Evolutionary conservation across 2,113 vertebrate species (phyloP).

Genomic region (Tamias sibiricus): DNA sequence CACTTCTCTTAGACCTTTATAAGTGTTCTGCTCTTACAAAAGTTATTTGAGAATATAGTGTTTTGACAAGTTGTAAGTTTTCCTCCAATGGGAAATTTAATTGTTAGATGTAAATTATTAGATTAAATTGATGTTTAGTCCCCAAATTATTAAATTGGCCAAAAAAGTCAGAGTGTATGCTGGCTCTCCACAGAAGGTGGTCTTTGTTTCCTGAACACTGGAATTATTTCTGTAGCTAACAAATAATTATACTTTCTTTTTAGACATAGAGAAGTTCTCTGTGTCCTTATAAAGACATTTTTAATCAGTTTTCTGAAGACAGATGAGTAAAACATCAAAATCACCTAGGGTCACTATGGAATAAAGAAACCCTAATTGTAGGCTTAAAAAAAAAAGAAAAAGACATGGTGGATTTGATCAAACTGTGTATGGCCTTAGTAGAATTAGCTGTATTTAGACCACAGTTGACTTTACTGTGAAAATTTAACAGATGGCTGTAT

Average conservation of each 20-base stretch:
- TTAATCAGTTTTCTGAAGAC: conserved; percentile 42
- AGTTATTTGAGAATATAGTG: conserved; percentile 18
- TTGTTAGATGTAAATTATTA: conserved; percentile 33
- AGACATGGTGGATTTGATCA: background rate
- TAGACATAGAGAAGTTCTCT: background rate
- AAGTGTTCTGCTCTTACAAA: conserved; percentile 12
- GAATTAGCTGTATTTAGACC: background rate
- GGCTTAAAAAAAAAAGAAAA: too few relatives aligned
- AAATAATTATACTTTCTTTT: conserved; percentile 47
- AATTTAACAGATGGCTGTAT: background rate
- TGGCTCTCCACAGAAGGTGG: background rate
- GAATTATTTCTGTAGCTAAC: conserved; percentile 19
- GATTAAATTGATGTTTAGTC: conserved; percentile 10
- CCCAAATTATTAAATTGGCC: background rate
- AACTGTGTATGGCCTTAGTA: background rate
- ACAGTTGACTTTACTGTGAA: background rate
- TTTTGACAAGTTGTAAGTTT: conserved; percentile 44
- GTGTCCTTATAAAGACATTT: conserved; percentile 51
- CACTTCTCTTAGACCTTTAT: background rate
- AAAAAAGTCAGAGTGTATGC: background rate
- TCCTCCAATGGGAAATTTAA: conserved; percentile 14
- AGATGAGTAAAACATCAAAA: conserved; percentile 28
- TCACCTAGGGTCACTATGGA: background rate
- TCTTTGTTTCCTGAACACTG: conserved; percentile 46
- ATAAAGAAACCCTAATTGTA: conserved; percentile 6